phyloP scores from a whole-genome alignment of 2,113 vertebrate species.

The Tychaedon coryphoeus region DNA sequence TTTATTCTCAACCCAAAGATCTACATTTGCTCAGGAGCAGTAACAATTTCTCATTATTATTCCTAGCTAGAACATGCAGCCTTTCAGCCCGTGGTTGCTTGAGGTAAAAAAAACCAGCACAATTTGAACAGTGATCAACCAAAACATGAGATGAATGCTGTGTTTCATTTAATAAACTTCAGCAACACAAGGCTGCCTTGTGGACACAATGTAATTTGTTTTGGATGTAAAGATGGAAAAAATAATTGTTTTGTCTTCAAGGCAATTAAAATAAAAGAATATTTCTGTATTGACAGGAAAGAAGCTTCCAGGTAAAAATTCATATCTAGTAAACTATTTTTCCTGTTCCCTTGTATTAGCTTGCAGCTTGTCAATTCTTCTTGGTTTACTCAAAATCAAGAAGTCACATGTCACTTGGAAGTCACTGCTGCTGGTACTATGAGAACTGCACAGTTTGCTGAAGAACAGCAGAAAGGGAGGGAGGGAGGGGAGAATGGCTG shows the following conservation, averaged over 20 bases:
- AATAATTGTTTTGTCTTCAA: background rate
- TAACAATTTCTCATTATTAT: background rate
- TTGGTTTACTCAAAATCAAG: background rate
- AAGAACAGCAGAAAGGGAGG: background rate
- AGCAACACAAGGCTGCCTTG: background rate
- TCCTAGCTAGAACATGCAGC: background rate
- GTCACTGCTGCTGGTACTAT: background rate
- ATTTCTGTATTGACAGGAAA: background rate
- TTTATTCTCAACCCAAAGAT: background rate
- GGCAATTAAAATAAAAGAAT: background rate
- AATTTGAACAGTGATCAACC: background rate
- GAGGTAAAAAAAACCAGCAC: background rate
- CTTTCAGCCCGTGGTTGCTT: background rate
- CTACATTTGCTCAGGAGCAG: background rate
- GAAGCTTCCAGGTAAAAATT: background rate
- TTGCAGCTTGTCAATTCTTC: background rate
- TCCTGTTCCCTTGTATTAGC: background rate
- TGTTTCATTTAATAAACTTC: constrained; percentile 14
- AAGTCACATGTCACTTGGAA: background rate
- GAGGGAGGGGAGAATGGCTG: no score
- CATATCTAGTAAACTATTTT: background rate
- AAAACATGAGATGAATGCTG: background rate
- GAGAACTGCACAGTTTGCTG: background rate
- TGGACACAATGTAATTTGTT: background rate
- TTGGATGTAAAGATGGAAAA: background rate